Evolutionary conservation across 2,888 invertebrate species (phyloP).

Genomic region (Empis stercorea): DNA sequence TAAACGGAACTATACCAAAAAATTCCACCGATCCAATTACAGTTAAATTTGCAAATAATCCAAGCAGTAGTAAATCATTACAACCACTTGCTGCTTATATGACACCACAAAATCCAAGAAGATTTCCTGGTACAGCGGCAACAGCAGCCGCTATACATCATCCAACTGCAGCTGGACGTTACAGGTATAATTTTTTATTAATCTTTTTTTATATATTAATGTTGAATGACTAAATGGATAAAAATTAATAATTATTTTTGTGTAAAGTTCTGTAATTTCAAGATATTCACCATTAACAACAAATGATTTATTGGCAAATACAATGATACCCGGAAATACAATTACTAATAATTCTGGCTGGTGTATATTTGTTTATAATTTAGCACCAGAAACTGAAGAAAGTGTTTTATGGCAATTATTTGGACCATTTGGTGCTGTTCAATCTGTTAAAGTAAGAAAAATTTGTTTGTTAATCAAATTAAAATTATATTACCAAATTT

Average conservation of each 20-base stretch:
- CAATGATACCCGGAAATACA: slow-evolving; percentile 71
- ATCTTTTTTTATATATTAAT: neutral
- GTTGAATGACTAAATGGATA: neutral
- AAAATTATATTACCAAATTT: too few species aligned
- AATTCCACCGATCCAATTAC: slow-evolving; percentile 83
- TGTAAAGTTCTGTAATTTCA: slow-evolving; percentile 33
- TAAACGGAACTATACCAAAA: slow-evolving; percentile 82
- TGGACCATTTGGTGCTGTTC: slow-evolving; percentile 95
- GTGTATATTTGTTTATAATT: slow-evolving; percentile 85
- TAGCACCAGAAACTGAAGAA: slow-evolving; percentile 92
- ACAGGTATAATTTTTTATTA: slow-evolving; percentile 29
- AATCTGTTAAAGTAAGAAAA: slow-evolving; percentile 79
- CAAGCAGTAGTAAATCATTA: slow-evolving; percentile 72
- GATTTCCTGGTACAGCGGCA: slow-evolving; percentile 62
- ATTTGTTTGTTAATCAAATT: too few species aligned
- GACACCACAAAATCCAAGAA: slow-evolving; percentile 62
- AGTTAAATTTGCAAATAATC: slow-evolving; percentile 92
- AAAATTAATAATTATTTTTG: neutral
- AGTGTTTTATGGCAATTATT: slow-evolving; percentile 93
- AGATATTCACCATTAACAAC: slow-evolving; percentile 80
- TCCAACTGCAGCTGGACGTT: slow-evolving; percentile 32
- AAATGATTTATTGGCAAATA: slow-evolving; percentile 61
- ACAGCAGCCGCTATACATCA: slow-evolving; percentile 35
- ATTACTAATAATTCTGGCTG: slow-evolving; percentile 72
- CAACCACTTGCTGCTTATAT: slow-evolving; percentile 74